phyloP scores from a whole-genome alignment of 2,797 vertebrate species.

The Cuniculus paca region DNA sequence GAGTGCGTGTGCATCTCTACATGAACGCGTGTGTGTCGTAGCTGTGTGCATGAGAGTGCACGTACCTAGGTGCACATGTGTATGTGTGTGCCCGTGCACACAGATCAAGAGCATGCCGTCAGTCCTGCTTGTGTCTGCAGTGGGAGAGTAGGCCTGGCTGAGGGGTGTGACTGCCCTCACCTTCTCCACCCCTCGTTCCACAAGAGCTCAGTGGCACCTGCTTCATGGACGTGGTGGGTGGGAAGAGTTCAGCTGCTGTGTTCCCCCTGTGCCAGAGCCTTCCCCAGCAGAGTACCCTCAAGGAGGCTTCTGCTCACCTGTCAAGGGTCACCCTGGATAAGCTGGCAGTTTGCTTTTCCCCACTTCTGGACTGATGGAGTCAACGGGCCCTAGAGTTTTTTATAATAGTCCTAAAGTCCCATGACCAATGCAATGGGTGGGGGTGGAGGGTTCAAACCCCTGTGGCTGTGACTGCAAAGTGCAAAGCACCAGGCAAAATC shows the following conservation, averaged over 20 bases:
- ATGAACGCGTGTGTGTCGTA: neutral
- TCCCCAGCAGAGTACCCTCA: neutral
- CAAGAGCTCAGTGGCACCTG: neutral
- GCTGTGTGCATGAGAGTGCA: neutral
- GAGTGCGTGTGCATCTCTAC: neutral
- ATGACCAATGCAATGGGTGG: rapidly evolving
- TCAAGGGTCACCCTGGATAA: too few relatives aligned
- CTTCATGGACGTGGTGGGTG: neutral
- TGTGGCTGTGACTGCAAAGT: rapidly evolving
- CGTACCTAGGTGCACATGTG: neutral
- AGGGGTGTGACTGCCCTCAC: neutral
- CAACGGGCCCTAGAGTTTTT: rapidly evolving
- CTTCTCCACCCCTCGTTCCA: neutral
- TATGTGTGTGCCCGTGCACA: rapidly evolving
- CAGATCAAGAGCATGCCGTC: too few relatives aligned
- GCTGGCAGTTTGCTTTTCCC: neutral
- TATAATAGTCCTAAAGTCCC: rapidly evolving
- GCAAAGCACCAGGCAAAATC: rapidly evolving
- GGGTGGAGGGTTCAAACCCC: neutral
- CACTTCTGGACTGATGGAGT: neutral
- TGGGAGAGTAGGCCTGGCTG: neutral
- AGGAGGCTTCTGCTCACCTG: neutral
- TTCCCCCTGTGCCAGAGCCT: neutral
- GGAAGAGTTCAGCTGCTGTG: neutral
- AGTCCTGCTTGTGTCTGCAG: neutral